Base-by-base conservation (phyloP, 1,140 invertebrate species). In the Plutomurus gul region DNA sequence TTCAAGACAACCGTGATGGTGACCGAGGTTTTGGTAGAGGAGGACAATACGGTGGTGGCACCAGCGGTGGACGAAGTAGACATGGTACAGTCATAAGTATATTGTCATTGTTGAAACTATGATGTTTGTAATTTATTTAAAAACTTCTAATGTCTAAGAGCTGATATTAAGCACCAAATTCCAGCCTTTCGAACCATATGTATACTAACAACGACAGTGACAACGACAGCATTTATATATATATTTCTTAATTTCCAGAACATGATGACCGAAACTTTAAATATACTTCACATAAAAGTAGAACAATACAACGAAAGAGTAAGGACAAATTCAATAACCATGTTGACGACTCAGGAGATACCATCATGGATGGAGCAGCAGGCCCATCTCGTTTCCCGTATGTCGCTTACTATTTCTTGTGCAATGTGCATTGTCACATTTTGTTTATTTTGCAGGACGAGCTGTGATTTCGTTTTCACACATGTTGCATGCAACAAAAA, bases 281-380 rank as follows among this genome's bases (percentile, higher is more conserved):
- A 72, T 36, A 18, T 18, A 49, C 33, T 0, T 60, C 56, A 20
- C 39, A 75, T n/a, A 75, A 79, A 47, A 47, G 78, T 22, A 37
- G 72, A 47, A 56, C 70, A 20, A 79, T 79, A 18, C 78, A 79
- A 16, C 47, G 56, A 43, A 79, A 79, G 30, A 16, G 49, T 13
- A 30, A 30, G 22, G 36, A 20, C 16, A 11, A 7, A 47, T 75
- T 60, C 13, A 75, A 75, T 16, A 75, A 75, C 22, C 40, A 30
- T 18, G 10, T 75, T 18, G 78, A 79, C 49, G 78, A 75, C 18
- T 51, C 49, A 22, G 78, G 78, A 1, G 78, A 79, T 37, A 60
- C 39, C 22, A 71, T 79, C 36, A 79, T 79, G 78, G 78, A 74
- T 18, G 8, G 8, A 3, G 13, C 25, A 3, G 49, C 33, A 18